Evolutionary conservation across 1,140 invertebrate genomes (phyloP).

Genomic region (Caenorhabditis remanei): DNA sequence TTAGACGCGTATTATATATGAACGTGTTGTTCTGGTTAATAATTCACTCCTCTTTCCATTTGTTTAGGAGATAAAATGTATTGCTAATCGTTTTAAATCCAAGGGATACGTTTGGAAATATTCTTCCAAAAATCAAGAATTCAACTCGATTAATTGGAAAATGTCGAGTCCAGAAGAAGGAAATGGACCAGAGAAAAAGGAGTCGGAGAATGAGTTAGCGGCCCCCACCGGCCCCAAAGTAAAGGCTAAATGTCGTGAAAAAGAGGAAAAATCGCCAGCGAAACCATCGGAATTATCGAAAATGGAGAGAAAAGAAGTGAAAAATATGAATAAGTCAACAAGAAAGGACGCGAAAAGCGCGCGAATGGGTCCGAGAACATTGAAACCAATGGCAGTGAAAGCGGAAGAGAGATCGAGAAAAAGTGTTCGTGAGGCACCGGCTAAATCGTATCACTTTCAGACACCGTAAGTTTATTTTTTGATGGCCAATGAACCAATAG

Average conservation of each 20-base stretch:
- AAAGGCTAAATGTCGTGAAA: conserved; percentile 33
- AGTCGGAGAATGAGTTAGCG: not conserved
- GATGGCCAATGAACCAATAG: not conserved
- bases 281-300: conserved; percentile 13
- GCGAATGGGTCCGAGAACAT: not conserved
- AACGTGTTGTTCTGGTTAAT: conserved; percentile 29
- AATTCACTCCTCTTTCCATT: not conserved
- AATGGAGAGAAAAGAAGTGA: not conserved
- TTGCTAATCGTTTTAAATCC: no score
- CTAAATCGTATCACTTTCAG: not conserved
- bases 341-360: not conserved
- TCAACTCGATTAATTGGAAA: no score
- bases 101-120: no score
- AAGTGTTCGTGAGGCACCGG: not conserved
- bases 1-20: conserved; percentile 12
- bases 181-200: conserved; percentile 6
- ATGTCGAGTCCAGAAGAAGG: not conserved
- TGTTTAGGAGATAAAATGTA: not conserved
- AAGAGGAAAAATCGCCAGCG: not conserved
- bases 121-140: no score
- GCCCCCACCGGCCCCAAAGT: not conserved
- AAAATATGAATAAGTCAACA: not conserved
- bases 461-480: not conserved
- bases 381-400: conserved; percentile 1
- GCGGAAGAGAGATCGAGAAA: not conserved